phyloP scores from a whole-genome alignment of 2,797 vertebrate species.

The Rhincodon typus region DNA sequence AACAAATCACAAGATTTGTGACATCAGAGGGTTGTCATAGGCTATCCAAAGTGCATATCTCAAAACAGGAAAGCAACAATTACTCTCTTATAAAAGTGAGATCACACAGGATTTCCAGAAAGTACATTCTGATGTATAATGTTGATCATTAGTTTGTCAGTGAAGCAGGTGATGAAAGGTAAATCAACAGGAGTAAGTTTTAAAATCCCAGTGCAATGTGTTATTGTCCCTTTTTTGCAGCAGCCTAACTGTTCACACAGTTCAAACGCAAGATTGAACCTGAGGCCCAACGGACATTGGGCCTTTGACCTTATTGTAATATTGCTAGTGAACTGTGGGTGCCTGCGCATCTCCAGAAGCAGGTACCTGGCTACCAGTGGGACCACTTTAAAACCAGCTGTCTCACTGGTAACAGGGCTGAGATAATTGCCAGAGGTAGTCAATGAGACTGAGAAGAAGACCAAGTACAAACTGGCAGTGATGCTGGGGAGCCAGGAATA shows the following conservation, averaged over 20 bases:
- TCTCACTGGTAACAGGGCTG: background rate
- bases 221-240: background rate
- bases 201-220: background rate
- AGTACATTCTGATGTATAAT: background rate
- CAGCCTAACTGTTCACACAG: background rate
- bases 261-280: background rate
- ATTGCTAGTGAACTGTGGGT: background rate
- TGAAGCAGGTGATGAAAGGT: background rate
- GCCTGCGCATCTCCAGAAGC: background rate
- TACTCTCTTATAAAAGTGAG: background rate
- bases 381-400: background rate
- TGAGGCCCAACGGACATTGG: background rate
- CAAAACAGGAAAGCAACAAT: background rate
- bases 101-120: background rate
- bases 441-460: background rate
- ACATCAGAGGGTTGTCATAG: background rate
- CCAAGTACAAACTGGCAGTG: background rate
- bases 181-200: background rate
- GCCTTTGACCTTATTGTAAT: background rate
- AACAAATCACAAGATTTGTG: background rate
- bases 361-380: background rate
- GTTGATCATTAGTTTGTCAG: background rate
- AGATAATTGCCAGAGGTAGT: background rate
- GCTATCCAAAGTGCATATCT: background rate
- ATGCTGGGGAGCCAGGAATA: background rate